Base-by-base conservation (phyloP, 2,113 vertebrate species). In the Bungarus multicinctus region DNA sequence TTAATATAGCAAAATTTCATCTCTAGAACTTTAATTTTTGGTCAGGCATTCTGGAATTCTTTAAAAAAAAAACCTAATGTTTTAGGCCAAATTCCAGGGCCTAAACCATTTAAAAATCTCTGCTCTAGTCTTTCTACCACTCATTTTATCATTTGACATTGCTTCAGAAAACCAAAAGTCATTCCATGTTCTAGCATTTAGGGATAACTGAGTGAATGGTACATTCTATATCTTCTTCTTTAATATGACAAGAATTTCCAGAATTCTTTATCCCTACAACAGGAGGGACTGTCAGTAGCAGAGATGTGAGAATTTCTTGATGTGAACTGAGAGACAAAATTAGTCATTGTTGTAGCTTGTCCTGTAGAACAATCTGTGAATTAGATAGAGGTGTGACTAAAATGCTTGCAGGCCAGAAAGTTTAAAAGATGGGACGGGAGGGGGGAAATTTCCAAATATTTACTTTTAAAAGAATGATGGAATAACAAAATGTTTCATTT, bases 381-480 rank as follows among this genome's bases (percentile, higher is more conserved):
- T 69, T 90, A 53, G 50, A 25, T 0, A 94, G 55, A 91, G 69
- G 0, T 39, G 43, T 89, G 12, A 3, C 43, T 45, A 93, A 64
- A 43, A 30, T 86, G 69, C 45, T 57, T 90, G 57, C 92, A 87
- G 95, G 6, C 16, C 93, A 91, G 22, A 12, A 43, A 54, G 20
- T 47, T 1, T 92, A 50, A 86, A 43, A 92, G 1, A 55, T 92
- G 85, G 50, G 47, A 8, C 8, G 2, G 27, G 87, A 94, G 87
- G 50, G 85, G 93, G 86, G 27, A 10, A 86, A 0, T 58, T 8
- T 91, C 74, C 4, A 5, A 14, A 52, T 57, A 45, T 94, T 94
- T 96, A 90, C 22, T 92, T 95, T 60, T 91, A 34, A 87, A 91
- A 18, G 53, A 88, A 23, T 85, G 52, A 87, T 87, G 12, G 4